Evolutionary conservation across 1,140 invertebrate species (phyloP).

Genomic region (Triops longicaudatus): DNA sequence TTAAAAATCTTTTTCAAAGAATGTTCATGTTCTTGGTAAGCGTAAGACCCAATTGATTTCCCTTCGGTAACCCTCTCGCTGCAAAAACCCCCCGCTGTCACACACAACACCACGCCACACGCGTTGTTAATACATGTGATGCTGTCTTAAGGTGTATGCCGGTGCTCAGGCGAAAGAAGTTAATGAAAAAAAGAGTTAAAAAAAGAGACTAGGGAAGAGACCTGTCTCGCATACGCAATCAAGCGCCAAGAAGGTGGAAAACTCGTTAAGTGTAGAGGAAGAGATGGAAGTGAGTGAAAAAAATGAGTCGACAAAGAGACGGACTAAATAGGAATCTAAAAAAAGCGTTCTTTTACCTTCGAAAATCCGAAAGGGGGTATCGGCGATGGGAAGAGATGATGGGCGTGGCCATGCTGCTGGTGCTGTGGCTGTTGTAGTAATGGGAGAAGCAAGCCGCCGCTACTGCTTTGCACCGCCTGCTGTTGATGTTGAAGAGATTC

Average conservation of each 20-base stretch:
- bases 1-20: conserved; percentile 7
- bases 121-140: conserved; percentile 7
- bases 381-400: background rate
- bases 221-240: conserved; percentile 6
- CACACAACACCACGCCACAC: conserved; percentile 13
- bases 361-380: conserved; percentile 5
- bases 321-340: background rate
- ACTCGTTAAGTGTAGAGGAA: background rate
- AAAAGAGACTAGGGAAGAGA: background rate
- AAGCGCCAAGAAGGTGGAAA: conserved; percentile 7
- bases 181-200: background rate
- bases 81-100: conserved; percentile 9
- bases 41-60: conserved; percentile 9
- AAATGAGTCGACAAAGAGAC: background rate
- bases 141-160: conserved; percentile 14
- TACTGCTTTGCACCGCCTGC: conserved; percentile 4
- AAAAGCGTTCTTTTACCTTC: background rate
- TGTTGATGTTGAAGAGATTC: conserved; percentile 11
- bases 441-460: conserved; percentile 13
- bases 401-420: conserved; percentile 9
- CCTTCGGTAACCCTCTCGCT: background rate
- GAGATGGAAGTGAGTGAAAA: too few relatives aligned
- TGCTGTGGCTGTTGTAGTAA: conserved; percentile 5
- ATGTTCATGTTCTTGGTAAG: background rate
- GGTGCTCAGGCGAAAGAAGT: background rate